Evolutionary conservation across 2,113 vertebrate genomes (phyloP).

Genomic region (Symphodus melops): DNA sequence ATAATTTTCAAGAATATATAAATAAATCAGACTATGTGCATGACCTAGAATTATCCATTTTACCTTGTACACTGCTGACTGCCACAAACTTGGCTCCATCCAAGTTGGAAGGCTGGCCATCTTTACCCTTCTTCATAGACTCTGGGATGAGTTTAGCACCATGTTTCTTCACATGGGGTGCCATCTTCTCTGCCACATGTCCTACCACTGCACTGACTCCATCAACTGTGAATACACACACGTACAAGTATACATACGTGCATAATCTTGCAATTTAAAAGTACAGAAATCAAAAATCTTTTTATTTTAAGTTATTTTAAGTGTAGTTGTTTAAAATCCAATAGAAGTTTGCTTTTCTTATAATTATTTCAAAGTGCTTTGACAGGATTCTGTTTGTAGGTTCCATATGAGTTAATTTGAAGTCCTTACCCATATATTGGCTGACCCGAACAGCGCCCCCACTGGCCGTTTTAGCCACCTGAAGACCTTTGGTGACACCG

Average conservation of each 20-base stretch:
- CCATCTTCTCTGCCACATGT: slow-evolving; percentile 90
- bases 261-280: no score
- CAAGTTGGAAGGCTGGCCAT: slow-evolving; percentile 85
- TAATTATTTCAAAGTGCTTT: no score
- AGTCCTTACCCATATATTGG: slow-evolving; percentile 88
- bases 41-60: background rate
- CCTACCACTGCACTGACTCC: slow-evolving; percentile 90
- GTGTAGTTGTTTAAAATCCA: no score
- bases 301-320: no score
- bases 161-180: slow-evolving; percentile 93
- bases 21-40: background rate
- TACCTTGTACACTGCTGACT: slow-evolving; percentile 91
- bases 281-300: no score
- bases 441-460: slow-evolving; percentile 93
- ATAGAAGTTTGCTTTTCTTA: no score
- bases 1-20: background rate
- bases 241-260: background rate
- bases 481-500: slow-evolving; percentile 86
- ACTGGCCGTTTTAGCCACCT: slow-evolving; percentile 89
- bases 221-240: slow-evolving; percentile 83
- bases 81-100: slow-evolving; percentile 92
- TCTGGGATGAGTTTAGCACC: slow-evolving; percentile 94
- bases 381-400: no score
- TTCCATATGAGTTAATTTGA: no score
- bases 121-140: slow-evolving; percentile 90